Evolutionary conservation across 2,113 vertebrate species (phyloP).

Genomic region (Sphyrna mokarran): DNA sequence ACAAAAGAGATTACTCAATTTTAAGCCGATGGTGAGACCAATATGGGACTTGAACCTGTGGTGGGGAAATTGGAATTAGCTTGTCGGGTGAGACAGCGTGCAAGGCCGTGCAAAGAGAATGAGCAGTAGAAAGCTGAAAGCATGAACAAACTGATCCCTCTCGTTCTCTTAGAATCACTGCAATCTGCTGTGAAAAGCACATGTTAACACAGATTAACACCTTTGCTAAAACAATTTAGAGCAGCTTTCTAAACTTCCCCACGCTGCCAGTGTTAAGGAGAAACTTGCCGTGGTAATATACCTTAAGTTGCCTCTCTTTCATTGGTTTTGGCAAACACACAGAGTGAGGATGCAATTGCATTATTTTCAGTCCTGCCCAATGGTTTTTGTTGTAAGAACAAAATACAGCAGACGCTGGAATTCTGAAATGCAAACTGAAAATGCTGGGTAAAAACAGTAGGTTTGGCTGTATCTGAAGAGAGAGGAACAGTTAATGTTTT

Average conservation of each 20-base stretch:
- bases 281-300: not conserved
- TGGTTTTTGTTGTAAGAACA: not conserved
- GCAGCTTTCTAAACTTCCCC: not conserved
- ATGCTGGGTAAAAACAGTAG: too few relatives aligned
- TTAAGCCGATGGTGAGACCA: not conserved
- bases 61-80: not conserved
- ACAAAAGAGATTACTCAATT: not conserved
- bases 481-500: too few relatives aligned
- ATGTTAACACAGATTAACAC: not conserved
- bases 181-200: not conserved
- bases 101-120: not conserved
- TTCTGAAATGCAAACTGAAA: too few relatives aligned
- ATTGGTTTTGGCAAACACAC: not conserved
- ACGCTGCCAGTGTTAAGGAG: not conserved
- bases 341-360: not conserved
- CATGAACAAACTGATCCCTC: not conserved
- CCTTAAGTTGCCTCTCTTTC: not conserved
- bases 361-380: not conserved
- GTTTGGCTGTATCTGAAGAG: too few relatives aligned
- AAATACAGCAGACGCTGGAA: too few relatives aligned
- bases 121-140: not conserved
- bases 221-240: not conserved
- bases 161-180: not conserved
- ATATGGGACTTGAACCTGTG: not conserved
- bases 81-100: not conserved